A percentile compares a stretch with the other conserved stretches of the same genome.
Conservation (phyloP, 2,888 invertebrate species). For the Metellina segmentata region DNA sequence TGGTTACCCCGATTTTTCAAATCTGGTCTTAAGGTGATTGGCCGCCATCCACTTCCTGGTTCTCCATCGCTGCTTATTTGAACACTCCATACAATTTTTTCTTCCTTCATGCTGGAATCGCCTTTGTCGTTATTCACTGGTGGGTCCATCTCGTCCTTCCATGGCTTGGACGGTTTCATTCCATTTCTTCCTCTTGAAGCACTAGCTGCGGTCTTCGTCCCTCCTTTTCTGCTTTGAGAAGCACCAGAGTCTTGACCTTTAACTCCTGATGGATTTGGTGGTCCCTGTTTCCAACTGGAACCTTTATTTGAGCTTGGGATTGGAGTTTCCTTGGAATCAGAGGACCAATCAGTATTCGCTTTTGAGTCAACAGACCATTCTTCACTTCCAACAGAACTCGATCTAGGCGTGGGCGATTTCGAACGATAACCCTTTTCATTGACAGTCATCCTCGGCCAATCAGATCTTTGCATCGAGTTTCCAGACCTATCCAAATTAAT, state of each 20-base stretch:
- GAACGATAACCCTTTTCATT: not conserved
- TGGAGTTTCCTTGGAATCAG: not conserved
- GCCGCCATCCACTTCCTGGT: constrained; percentile 67
- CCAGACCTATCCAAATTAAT: constrained; percentile 16
- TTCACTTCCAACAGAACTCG: not conserved
- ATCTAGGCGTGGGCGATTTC: not conserved
- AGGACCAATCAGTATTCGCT: constrained; percentile 32
- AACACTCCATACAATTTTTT: constrained; percentile 69
- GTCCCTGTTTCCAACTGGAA: constrained; percentile 4
- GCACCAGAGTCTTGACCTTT: not conserved
- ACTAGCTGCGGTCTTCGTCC: constrained; percentile 17
- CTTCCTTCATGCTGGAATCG: constrained; percentile 46
- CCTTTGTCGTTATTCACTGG: constrained; percentile 41
- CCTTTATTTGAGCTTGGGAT: not conserved
- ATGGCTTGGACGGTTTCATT: constrained; percentile 4
- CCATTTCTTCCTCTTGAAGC: not conserved
- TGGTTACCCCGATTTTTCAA: constrained; percentile 17
- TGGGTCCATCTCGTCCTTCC: not conserved
- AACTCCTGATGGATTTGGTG: not conserved
- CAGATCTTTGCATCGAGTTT: not conserved
- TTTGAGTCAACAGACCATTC: constrained; percentile 7
- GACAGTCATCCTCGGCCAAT: not conserved
- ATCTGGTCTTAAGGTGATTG: constrained; percentile 60
- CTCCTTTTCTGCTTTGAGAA: constrained; percentile 28
- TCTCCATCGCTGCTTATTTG: constrained; percentile 69